Evolutionary conservation across 2,113 vertebrate genomes (phyloP).

Genomic region (Myotis brandtii): DNA sequence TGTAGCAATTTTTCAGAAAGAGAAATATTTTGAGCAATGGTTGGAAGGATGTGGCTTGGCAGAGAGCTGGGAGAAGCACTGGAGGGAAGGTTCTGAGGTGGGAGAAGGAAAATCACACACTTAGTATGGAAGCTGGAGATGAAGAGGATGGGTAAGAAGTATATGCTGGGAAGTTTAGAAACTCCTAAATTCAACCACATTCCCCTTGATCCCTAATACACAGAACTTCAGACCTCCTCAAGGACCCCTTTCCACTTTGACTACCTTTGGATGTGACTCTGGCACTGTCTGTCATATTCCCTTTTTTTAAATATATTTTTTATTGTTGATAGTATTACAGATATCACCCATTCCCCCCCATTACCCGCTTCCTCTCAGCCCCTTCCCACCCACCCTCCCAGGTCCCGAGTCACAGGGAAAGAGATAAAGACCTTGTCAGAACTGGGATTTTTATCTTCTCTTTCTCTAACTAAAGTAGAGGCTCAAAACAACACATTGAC

Average conservation of each 20-base stretch:
- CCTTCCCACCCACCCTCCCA: no score
- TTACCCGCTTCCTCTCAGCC: no score
- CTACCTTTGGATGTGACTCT: not conserved
- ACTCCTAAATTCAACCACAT: not conserved
- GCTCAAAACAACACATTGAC: slow-evolving; percentile 6
- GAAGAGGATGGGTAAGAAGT: not conserved
- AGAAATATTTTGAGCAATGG: not conserved
- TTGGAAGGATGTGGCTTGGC: not conserved
- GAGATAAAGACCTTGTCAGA: not conserved
- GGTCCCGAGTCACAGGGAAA: not conserved
- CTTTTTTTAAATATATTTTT: no score
- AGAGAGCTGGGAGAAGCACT: not conserved
- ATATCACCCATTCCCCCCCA: no score
- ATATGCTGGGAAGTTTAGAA: not conserved
- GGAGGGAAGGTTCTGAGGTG: not conserved
- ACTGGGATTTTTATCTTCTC: not conserved
- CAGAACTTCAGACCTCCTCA: not conserved
- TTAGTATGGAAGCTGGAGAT: not conserved
- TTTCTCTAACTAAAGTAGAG: not conserved
- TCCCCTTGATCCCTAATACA: not conserved
- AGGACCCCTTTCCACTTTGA: not conserved
- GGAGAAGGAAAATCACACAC: slow-evolving; percentile 4
- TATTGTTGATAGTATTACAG: no score
- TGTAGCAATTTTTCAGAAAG: not conserved
- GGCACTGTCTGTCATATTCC: not conserved